Conservation (phyloP, 2,888 invertebrate genomes). For the Disparrhopalites patrizii region DNA sequence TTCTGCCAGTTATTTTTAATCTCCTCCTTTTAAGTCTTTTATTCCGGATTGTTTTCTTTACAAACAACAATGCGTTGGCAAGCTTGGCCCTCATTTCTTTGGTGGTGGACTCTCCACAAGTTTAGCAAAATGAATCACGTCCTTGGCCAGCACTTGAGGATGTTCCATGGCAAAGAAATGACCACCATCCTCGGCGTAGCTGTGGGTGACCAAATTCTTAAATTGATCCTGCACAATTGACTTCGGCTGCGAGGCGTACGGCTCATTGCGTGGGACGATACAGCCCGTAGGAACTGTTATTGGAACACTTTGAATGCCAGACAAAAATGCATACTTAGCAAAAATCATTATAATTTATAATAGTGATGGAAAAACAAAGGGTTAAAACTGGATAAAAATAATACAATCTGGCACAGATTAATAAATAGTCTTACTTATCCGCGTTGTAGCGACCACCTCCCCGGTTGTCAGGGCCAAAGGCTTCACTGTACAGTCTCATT, state of each 20-base stretch:
- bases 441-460: background rate
- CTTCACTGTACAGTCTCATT: slow-evolving; percentile 55
- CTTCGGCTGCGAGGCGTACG: slow-evolving; percentile 57
- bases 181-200: slow-evolving; percentile 66
- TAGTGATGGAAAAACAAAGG: background rate
- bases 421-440: background rate
- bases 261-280: slow-evolving; percentile 66
- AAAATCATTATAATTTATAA: background rate
- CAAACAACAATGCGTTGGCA: no score
- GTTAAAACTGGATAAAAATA: background rate
- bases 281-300: slow-evolving; percentile 68
- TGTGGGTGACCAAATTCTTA: slow-evolving; percentile 65
- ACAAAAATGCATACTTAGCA: background rate
- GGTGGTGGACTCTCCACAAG: background rate
- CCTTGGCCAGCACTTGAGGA: slow-evolving; percentile 66
- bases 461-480: slow-evolving; percentile 22
- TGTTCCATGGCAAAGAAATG: slow-evolving; percentile 82
- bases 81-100: no score
- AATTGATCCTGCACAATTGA: slow-evolving; percentile 60
- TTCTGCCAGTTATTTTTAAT: no score
- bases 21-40: no score
- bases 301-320: slow-evolving; percentile 61
- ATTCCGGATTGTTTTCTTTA: no score
- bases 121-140: slow-evolving; percentile 59
- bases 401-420: no score